Conservation (phyloP, 1,140 invertebrate genomes). For the Brachionus calyciflorus region DNA sequence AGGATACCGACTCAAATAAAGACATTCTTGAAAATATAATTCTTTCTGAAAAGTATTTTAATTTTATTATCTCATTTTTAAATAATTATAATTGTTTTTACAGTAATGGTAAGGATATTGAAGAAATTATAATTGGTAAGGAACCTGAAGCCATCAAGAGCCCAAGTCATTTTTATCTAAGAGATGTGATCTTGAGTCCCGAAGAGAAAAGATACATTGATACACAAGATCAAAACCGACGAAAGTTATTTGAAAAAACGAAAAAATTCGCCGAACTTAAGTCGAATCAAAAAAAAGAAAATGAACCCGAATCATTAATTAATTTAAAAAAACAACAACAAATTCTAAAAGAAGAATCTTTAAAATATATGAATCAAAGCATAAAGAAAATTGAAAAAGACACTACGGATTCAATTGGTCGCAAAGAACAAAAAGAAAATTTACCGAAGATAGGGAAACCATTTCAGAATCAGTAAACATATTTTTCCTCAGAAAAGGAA, state of each 20-base stretch:
- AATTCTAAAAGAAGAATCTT: background rate
- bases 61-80: too few species aligned
- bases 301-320: background rate
- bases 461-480: too few species aligned
- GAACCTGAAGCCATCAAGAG: background rate
- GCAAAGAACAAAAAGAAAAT: background rate
- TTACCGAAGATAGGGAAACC: too few species aligned
- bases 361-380: too few species aligned
- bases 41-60: background rate
- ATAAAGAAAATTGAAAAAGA: background rate
- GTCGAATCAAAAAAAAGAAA: background rate
- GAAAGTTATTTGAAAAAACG: background rate
- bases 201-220: constrained; percentile 11
- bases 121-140: background rate
- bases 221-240: background rate
- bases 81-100: too few species aligned
- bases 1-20: too few species aligned
- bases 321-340: background rate
- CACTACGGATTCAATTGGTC: background rate
- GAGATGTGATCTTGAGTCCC: background rate
- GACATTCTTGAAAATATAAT: background rate
- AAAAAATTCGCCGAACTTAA: background rate
- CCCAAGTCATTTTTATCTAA: background rate
- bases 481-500: too few species aligned
- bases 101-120: background rate